Conservation (phyloP, 1,140 invertebrate species). For the Chironomus tepperi region DNA sequence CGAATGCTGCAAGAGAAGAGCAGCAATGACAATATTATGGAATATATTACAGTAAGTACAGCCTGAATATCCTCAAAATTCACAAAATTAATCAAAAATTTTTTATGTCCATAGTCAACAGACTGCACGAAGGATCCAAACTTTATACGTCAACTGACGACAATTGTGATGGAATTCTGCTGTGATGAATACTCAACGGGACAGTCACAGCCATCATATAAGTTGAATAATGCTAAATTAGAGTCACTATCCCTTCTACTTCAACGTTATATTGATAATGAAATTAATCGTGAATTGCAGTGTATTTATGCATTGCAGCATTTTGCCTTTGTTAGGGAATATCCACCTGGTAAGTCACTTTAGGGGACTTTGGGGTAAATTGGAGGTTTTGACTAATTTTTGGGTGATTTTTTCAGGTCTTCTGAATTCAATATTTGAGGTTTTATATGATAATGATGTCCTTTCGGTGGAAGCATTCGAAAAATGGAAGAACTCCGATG, state of each 20-base stretch:
- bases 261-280: neutral
- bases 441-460: slow-evolving; percentile 18
- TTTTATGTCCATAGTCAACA: slow-evolving; percentile 15
- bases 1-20: neutral
- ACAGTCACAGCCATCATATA: neutral
- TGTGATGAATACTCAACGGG: neutral
- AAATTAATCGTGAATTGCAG: neutral
- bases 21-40: neutral
- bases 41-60: neutral
- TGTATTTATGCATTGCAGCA: slow-evolving; percentile 6
- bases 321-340: neutral
- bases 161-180: neutral
- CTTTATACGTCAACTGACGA: neutral
- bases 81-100: neutral
- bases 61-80: too few species aligned
- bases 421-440: neutral
- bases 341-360: slow-evolving; percentile 9
- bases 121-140: neutral
- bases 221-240: neutral
- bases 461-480: neutral
- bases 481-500: slow-evolving; percentile 7
- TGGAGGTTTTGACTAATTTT: neutral
- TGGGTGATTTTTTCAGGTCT: neutral
- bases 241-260: neutral
- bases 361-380: neutral